Evolutionary conservation across 1,140 invertebrate genomes (phyloP).

Genomic region (Drosophila nikananu): DNA sequence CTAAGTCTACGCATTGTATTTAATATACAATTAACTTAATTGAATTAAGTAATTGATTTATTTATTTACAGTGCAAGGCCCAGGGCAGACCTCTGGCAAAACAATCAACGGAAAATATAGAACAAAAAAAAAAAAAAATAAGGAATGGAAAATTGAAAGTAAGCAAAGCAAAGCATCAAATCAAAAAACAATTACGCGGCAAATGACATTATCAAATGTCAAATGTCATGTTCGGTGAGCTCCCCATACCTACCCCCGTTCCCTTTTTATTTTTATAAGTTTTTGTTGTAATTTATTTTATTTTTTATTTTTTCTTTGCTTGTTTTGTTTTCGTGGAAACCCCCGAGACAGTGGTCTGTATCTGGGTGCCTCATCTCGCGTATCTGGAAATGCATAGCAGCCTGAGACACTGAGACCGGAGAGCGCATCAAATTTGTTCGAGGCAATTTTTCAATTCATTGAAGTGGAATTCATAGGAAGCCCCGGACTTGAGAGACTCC

Average conservation of each 20-base stretch:
- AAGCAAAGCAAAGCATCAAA: slow-evolving; percentile 64
- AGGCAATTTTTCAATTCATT: slow-evolving; percentile 84
- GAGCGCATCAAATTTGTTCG: slow-evolving; percentile 76
- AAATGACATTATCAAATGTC: slow-evolving; percentile 84
- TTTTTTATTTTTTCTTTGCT: neutral
- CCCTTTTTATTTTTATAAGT: neutral
- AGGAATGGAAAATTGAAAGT: slow-evolving; percentile 26
- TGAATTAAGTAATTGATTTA: neutral
- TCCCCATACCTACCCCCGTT: too few relatives aligned
- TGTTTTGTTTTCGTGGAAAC: neutral
- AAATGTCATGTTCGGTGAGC: slow-evolving; percentile 77
- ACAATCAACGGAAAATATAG: slow-evolving; percentile 20
- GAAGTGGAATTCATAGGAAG: slow-evolving; percentile 82
- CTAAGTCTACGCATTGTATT: neutral
- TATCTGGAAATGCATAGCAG: slow-evolving; percentile 69
- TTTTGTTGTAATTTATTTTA: slow-evolving; percentile 31
- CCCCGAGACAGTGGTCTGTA: neutral
- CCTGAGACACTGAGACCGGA: slow-evolving; percentile 27
- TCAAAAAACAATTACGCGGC: slow-evolving; percentile 83
- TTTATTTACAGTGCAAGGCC: neutral
- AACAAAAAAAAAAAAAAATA: neutral
- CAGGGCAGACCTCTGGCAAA: neutral
- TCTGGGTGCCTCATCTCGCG: too few relatives aligned
- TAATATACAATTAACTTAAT: too few relatives aligned
- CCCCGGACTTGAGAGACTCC: slow-evolving; percentile 26